A percentile compares a stretch with the other conserved stretches of the same genome.
phyloP scores from a whole-genome alignment of 1,140 invertebrate genomes.

The Muscidifurax raptorellus region DNA sequence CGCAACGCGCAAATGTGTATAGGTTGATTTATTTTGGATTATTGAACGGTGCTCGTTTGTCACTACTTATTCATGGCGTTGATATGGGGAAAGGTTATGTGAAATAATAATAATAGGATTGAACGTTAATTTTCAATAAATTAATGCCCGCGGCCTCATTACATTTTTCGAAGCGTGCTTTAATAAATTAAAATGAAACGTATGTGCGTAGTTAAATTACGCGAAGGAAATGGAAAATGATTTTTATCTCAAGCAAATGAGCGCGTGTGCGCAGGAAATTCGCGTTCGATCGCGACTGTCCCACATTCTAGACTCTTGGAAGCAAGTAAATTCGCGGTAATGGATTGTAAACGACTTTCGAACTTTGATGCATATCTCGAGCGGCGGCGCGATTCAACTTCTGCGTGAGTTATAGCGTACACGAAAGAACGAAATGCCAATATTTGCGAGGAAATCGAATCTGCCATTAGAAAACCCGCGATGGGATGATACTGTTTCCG shows the following conservation, averaged over 20 bases:
- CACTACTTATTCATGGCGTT: no score
- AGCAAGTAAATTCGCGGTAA: constrained; percentile 5
- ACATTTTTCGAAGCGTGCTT: not conserved
- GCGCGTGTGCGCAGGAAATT: not conserved
- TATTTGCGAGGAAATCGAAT: constrained; percentile 1
- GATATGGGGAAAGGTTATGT: no score
- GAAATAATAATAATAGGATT: no score
- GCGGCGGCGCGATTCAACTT: not conserved
- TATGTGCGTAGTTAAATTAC: not conserved
- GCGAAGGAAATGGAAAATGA: not conserved
- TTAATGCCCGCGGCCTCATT: not conserved
- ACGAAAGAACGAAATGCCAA: not conserved
- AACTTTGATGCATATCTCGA: constrained; percentile 6
- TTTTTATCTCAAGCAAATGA: not conserved
- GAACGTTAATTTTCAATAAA: no score
- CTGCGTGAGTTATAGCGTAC: not conserved
- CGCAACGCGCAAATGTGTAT: not conserved
- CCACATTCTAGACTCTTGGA: not conserved
- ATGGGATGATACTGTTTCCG: no score
- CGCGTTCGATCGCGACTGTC: not conserved
- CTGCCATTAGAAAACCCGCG: no score
- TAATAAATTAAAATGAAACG: not conserved
- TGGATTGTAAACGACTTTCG: constrained; percentile 19
- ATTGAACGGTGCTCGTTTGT: no score
- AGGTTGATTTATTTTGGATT: not conserved